These are phyloP conservation scores for Sphaerodactylus townsendi DNA, from an alignment of 2,113 vertebrate genomes.

Conservation along the genomic window DNA sequence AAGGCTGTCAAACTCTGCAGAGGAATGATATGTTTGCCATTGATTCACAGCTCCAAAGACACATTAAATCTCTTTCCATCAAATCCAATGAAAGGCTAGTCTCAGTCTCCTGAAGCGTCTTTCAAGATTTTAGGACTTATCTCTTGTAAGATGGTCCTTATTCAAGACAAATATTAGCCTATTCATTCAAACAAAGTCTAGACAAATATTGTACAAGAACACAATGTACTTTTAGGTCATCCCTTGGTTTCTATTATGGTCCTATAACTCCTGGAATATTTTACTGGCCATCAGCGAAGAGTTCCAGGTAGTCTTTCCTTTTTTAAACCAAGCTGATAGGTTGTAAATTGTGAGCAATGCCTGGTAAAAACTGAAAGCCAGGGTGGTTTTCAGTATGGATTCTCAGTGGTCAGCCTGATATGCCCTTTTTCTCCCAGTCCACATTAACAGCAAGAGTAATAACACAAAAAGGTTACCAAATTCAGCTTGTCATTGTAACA, in stretches of 20 bases:
- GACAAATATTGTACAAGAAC: neutral
- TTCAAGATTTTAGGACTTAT: neutral
- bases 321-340: neutral
- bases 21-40: conserved; percentile 2
- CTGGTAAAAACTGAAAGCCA: too few relatives aligned
- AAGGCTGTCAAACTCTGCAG: neutral
- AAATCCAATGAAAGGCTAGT: conserved; percentile 20
- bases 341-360: neutral
- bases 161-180: neutral
- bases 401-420: neutral
- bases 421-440: neutral
- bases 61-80: neutral
- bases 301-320: neutral
- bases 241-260: too few relatives aligned
- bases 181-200: neutral
- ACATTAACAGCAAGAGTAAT: neutral
- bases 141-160: neutral
- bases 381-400: neutral
- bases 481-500: neutral
- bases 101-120: neutral
- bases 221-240: neutral
- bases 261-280: neutral
- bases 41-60: conserved; percentile 20
- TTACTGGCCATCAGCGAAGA: neutral
- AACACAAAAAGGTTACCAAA: neutral